A percentile compares a stretch with the other conserved stretches of the same genome.
Evolutionary conservation across 2,797 vertebrate species (phyloP).

Genomic region (Lutjanus argentimaculatus): DNA sequence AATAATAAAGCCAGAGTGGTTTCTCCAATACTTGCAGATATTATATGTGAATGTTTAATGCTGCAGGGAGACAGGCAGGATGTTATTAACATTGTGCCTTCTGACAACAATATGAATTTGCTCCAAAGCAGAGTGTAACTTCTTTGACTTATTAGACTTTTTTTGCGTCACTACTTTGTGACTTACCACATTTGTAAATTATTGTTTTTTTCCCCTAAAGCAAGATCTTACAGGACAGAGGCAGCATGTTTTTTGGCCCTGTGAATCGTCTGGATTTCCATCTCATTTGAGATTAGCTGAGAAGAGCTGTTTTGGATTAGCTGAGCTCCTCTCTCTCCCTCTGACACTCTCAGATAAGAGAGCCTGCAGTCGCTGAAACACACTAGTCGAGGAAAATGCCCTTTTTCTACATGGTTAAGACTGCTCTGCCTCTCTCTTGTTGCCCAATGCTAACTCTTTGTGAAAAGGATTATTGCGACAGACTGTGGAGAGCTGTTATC

Average conservation of each 20-base stretch:
- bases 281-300: constrained; percentile 85
- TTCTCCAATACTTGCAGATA: not conserved
- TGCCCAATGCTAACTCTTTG: constrained; percentile 74
- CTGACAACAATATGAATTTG: constrained; percentile 31
- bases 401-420: constrained; percentile 79
- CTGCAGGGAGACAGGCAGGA: not conserved
- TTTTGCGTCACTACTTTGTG: constrained; percentile 49
- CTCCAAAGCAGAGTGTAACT: constrained; percentile 28
- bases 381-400: constrained; percentile 76
- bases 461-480: constrained; percentile 70
- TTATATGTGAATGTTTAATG: not conserved
- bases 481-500: constrained; percentile 65
- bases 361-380: constrained; percentile 72
- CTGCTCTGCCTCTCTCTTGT: constrained; percentile 71
- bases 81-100: not conserved
- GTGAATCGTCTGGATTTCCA: constrained; percentile 82
- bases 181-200: constrained; percentile 69
- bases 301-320: constrained; percentile 83
- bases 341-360: constrained; percentile 83
- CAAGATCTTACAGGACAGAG: constrained; percentile 58
- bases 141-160: constrained; percentile 51
- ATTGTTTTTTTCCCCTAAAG: constrained; percentile 59
- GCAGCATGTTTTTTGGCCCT: constrained; percentile 71
- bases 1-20: not conserved
- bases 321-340: constrained; percentile 67